These are phyloP conservation scores for Brachymystax lenok DNA, from an alignment of 2,797 vertebrate species.

Conservation along the genomic window DNA sequence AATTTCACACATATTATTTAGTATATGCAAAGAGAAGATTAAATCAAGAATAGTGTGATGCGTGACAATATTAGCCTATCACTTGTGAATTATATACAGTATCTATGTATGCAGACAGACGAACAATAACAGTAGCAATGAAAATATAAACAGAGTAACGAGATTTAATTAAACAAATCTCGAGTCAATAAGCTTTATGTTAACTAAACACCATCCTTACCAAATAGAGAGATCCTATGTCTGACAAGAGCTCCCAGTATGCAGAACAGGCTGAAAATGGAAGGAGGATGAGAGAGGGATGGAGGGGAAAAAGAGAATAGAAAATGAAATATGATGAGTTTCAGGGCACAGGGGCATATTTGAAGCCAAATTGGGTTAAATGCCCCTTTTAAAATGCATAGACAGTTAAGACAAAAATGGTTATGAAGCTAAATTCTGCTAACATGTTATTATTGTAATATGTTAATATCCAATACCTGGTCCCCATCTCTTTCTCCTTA, in stretches of 20 bases:
- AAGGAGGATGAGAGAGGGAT: slow-evolving; percentile 26
- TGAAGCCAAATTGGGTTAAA: background rate
- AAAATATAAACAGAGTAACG: slow-evolving; percentile 3
- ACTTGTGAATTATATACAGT: too few relatives aligned
- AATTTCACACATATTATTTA: too few relatives aligned
- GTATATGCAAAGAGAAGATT: too few relatives aligned
- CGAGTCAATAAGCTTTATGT: background rate
- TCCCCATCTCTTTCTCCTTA: slow-evolving; percentile 94
- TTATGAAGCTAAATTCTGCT: background rate
- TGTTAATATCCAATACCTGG: slow-evolving; percentile 74
- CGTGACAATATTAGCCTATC: too few relatives aligned
- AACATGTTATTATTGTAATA: background rate
- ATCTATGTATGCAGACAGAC: background rate
- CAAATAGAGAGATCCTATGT: slow-evolving; percentile 69
- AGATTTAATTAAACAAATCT: background rate
- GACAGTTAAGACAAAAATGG: background rate
- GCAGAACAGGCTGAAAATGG: slow-evolving; percentile 74
- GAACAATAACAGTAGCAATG: background rate
- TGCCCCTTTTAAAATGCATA: background rate
- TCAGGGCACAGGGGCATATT: background rate
- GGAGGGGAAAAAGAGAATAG: slow-evolving; percentile 42
- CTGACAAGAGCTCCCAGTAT: slow-evolving; percentile 72
- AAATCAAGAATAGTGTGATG: too few relatives aligned
- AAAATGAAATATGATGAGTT: slow-evolving; percentile 74
- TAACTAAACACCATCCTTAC: slow-evolving; percentile 59